Evolutionary conservation across 2,113 vertebrate species (phyloP).

Genomic region (Sprattus sprattus): DNA sequence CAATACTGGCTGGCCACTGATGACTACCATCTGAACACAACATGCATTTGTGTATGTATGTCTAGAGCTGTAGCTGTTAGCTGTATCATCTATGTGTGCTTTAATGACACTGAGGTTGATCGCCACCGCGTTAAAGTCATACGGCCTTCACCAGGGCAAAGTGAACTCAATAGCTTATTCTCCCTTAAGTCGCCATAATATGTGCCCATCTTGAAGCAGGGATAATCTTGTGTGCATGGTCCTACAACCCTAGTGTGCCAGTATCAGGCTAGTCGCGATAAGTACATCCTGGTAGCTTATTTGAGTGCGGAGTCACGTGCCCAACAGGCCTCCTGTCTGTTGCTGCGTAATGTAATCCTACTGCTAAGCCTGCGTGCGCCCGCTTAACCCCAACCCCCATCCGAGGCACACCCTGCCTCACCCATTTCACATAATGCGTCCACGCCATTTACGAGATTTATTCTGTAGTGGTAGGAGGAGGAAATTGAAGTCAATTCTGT

Average conservation of each 20-base stretch:
- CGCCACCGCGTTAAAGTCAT: not conserved
- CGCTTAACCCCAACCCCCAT: not conserved
- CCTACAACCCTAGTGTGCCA: not conserved
- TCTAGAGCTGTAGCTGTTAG: not conserved
- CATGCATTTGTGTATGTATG: not conserved
- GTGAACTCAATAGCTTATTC: not conserved
- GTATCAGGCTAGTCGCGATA: not conserved
- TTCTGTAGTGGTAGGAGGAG: not conserved
- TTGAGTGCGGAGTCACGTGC: not conserved
- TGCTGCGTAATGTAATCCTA: conserved; percentile 14
- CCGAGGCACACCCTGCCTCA: not conserved
- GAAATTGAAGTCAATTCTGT: not conserved
- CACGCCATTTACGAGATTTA: not conserved
- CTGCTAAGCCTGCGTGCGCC: not conserved
- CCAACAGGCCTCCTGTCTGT: not conserved
- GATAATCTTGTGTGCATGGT: not conserved
- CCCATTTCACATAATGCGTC: not conserved
- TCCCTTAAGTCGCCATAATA: not conserved
- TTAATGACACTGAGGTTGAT: not conserved
- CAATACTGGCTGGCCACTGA: conserved; percentile 10
- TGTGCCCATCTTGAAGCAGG: not conserved
- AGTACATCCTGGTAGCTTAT: not conserved
- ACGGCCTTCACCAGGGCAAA: not conserved
- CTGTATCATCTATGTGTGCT: not conserved
- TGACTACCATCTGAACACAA: not conserved